Conservation (phyloP, 2,113 vertebrate genomes). For the Vireo altiloquus region DNA sequence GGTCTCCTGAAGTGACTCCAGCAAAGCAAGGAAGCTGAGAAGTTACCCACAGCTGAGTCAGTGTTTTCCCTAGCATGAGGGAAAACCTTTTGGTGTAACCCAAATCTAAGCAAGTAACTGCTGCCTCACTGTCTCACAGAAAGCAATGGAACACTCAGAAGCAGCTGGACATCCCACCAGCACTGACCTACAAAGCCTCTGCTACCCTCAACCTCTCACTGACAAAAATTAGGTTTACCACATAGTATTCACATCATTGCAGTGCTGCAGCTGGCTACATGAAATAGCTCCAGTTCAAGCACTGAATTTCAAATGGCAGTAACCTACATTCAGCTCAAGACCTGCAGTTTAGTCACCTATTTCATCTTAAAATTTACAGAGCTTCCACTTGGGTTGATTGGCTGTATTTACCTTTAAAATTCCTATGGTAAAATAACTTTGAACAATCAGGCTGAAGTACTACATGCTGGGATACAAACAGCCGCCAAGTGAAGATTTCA, state of each 20-base stretch:
- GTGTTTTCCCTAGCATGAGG: not conserved
- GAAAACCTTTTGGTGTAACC: not conserved
- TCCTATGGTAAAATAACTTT: not conserved
- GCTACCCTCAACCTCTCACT: not conserved
- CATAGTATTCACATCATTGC: not conserved
- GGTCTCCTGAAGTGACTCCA: not conserved
- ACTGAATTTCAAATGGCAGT: not conserved
- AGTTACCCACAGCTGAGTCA: not conserved
- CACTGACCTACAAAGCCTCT: not conserved
- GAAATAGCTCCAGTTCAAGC: not conserved
- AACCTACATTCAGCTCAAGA: not conserved
- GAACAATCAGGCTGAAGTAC: not conserved
- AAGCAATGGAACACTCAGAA: not conserved
- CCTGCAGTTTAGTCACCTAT: not conserved
- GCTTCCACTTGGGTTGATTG: not conserved
- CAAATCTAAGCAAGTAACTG: not conserved
- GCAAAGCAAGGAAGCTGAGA: not conserved
- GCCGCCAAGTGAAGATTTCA: not conserved
- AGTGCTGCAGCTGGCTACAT: not conserved
- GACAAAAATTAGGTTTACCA: not conserved
- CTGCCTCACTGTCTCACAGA: not conserved
- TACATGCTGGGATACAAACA: not conserved
- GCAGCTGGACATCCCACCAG: not conserved
- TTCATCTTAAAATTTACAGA: not conserved
- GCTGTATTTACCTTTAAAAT: not conserved